Evolutionary conservation across 2,888 invertebrate genomes (phyloP), one percentile per base, ranked within the genome.

Genomic region (Tribolium freemani): DNA sequence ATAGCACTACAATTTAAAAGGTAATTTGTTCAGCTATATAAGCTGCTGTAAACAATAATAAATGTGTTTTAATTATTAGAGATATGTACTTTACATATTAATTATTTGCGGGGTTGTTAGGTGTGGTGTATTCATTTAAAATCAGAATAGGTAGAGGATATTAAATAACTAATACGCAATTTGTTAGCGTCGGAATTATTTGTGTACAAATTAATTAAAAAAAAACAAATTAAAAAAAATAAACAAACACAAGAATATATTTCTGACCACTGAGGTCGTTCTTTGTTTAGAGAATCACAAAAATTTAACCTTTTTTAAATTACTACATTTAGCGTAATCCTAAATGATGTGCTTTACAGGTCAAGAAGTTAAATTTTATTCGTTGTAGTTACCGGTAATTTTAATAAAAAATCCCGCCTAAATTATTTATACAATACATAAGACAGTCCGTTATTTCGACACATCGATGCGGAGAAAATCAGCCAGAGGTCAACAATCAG

Each of bases 91-190:
- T 50, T 50, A 16, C 50, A 50, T 50, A 50, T 16, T 20, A 50
- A 50, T 50, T 16, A 50, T 50, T 16, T 50, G 50, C 20, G 48
- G 50, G 50, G 50, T 50, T 50, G 50, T 9, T 50, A 50, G 50
- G 50, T 50, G 50, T 16, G 50, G 50, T 50, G 20, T 16, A 5
- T 50, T 16, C 10, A 50, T 16, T 50, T 13, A 6, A 50, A 50
- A 50, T 50, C 20, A 50, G 20, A 50, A n/a, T 38, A 8, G 8
- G 3, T 8, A 38, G n/a, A 6, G 1, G 38, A 6, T 38, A 38
- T 3, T 38, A 38, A 38, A 38, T 5, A 38, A 5, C n/a, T 38
- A 38, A 26, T n/a, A n/a, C 38, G 38, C 38, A 38, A n/a, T 38
- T 5, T 8, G n/a, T 38, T 3, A 1, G 8, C 38, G 8, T 9